phyloP scores from a whole-genome alignment of 2,797 vertebrate species.

The Xiphorhynchus erythropygius region DNA sequence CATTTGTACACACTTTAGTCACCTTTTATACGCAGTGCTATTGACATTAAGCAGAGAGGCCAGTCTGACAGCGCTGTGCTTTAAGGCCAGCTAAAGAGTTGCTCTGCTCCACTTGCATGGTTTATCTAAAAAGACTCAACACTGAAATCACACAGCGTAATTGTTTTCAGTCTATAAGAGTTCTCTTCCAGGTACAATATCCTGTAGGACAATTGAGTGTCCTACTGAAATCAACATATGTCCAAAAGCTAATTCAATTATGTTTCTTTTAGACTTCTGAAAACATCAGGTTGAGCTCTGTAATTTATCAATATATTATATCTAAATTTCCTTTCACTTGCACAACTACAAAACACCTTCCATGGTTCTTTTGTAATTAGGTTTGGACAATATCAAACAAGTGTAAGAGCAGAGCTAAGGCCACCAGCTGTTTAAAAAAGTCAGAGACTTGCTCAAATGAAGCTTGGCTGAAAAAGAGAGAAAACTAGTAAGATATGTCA shows the following conservation, averaged over 20 bases:
- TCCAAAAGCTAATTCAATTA: neutral
- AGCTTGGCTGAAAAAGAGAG: neutral
- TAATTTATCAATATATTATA: neutral
- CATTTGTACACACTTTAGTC: conserved; percentile 84
- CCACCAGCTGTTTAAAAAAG: neutral
- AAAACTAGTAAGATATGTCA: neutral
- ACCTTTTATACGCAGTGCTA: conserved; percentile 82
- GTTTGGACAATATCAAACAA: neutral
- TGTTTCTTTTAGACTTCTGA: neutral
- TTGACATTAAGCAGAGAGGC: conserved; percentile 83
- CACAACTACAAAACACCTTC: neutral
- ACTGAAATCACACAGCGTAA: conserved; percentile 76
- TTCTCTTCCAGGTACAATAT: conserved; percentile 61
- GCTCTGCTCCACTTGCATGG: conserved; percentile 49
- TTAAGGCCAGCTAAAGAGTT: conserved; percentile 70
- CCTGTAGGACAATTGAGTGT: conserved; percentile 56
- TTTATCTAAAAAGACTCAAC: conserved; percentile 78
- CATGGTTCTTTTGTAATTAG: neutral
- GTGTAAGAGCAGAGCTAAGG: neutral
- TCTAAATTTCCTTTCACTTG: neutral
- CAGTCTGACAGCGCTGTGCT: conserved; percentile 76
- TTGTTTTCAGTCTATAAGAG: conserved; percentile 77
- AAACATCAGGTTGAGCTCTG: neutral
- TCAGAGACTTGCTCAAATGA: neutral
- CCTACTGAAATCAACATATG: neutral